Base-by-base conservation (phyloP, 2,888 invertebrate species). In the Helicoverpa assulta region DNA sequence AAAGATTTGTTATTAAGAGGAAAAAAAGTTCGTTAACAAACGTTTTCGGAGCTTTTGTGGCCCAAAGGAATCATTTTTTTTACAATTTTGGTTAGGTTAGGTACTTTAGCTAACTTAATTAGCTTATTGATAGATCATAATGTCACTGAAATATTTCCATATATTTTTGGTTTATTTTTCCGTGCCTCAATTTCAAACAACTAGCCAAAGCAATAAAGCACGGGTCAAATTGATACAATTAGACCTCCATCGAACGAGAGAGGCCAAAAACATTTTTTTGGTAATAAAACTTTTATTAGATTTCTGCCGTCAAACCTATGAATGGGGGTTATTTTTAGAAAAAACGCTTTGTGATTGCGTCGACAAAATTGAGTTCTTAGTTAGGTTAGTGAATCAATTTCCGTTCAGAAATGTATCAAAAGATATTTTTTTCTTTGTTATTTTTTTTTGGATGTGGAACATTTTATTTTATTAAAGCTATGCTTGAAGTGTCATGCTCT, bases 221-320 rank as follows among this genome's bases (percentile, higher is more conserved):
- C 16, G n/a, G 16, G 5, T n/a, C 5, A 47, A 47, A 47, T 47
- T 47, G 16, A 47, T 47, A 47, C n/a, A 47, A 47, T 47, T 47
- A 47, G 16, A 47, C n/a, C 47, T 16, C 16, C 47, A 47, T 5
- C n/a, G 16, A 16, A n/a, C 47, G 47, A 47, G 47, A n/a, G 40
- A 47, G 47, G 16, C 6, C 16, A n/a, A 47, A 47, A 47, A 6
- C 47, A n/a, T 6, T 47, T 47, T 47, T 47, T 47, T n/a, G 47
- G 47, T n/a, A 47, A 16, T n/a, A 47, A n/a, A 47, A 47, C 47
- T 47, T 47, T 47, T 47, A 47, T 47, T 47, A n/a, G n/a, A 47
- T 47, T 47, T n/a, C 47, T 47, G 47, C 47, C 43, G 47, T 47
- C 10, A 47, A 47, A 47, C 16, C 47, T 47, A n/a, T n/a, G 47